phyloP scores from a whole-genome alignment of 2,888 invertebrate genomes.

The Dicranocentrus wangi region DNA sequence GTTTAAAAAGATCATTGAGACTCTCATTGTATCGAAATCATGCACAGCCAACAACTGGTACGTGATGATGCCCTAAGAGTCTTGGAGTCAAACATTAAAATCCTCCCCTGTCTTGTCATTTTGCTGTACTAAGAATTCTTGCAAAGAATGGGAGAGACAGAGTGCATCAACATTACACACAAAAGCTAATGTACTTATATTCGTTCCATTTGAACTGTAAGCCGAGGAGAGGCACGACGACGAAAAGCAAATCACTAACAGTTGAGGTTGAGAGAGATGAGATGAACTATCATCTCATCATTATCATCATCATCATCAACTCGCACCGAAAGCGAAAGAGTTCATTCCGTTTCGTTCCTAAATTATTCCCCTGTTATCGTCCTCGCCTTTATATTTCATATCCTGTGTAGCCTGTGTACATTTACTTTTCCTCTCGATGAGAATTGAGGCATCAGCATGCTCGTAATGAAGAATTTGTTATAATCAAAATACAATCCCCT shows the following conservation, averaged over 20 bases:
- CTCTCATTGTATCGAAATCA: neutral
- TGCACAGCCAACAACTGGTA: neutral
- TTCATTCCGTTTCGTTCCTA: slow-evolving; percentile 28
- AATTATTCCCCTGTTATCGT: slow-evolving; percentile 35
- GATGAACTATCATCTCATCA: too few species aligned
- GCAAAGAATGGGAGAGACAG: neutral
- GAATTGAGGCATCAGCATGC: slow-evolving; percentile 45
- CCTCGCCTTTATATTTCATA: slow-evolving; percentile 6
- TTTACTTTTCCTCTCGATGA: slow-evolving; percentile 53
- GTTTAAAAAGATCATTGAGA: neutral
- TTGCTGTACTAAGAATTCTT: slow-evolving; percentile 34
- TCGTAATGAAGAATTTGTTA: slow-evolving; percentile 30
- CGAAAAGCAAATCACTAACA: slow-evolving; percentile 1
- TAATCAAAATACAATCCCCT: slow-evolving; percentile 23
- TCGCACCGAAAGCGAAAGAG: slow-evolving; percentile 22
- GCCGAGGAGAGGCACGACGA: slow-evolving; percentile 30
- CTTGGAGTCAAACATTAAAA: slow-evolving; percentile 34
- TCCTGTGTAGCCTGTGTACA: neutral
- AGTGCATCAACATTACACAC: slow-evolving; percentile 51
- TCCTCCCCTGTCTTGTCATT: neutral
- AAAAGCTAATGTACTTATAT: slow-evolving; percentile 59
- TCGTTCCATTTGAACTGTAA: slow-evolving; percentile 45
- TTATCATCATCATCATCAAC: slow-evolving; percentile 35
- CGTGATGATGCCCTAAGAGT: slow-evolving; percentile 21
- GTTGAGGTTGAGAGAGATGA: slow-evolving; percentile 15